Percentiles rank a stretch among this genome's conserved stretches.
Conservation (phyloP, 2,113 vertebrate genomes). For the Hepsetus odoe region DNA sequence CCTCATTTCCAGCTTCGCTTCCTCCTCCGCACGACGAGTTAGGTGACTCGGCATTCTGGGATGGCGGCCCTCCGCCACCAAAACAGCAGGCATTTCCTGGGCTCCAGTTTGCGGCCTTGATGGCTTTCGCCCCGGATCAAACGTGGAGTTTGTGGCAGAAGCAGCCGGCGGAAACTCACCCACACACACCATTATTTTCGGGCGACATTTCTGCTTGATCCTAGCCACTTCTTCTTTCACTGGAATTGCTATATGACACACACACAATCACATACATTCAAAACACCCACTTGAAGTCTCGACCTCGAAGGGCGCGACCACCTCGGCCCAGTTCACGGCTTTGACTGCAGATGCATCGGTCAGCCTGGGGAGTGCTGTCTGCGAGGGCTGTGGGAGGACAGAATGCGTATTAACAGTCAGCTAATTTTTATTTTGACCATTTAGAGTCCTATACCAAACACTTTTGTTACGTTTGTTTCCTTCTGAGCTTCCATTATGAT, state of each 20-base stretch:
- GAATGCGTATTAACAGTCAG: neutral
- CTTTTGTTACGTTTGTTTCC: no score
- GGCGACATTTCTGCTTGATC: neutral
- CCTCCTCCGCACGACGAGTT: constrained; percentile 63
- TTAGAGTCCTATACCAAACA: no score
- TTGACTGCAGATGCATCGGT: constrained; percentile 61
- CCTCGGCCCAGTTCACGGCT: constrained; percentile 80
- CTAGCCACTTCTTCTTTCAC: neutral
- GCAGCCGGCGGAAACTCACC: constrained; percentile 25
- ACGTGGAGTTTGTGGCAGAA: constrained; percentile 49
- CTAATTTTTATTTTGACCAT: no score
- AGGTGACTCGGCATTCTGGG: constrained; percentile 58
- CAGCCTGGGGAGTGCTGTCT: constrained; percentile 70
- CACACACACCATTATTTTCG: constrained; percentile 24
- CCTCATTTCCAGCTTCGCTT: constrained; percentile 60
- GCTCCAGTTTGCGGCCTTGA: constrained; percentile 63
- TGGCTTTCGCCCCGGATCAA: constrained; percentile 46
- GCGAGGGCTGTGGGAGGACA: constrained; percentile 27
- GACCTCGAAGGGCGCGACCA: constrained; percentile 93
- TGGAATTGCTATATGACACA: neutral
- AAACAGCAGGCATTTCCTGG: constrained; percentile 38
- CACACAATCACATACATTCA: constrained; percentile 23
- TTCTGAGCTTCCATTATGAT: no score
- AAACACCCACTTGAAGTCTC: constrained; percentile 43
- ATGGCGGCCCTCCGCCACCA: constrained; percentile 37